Conservation (phyloP, 1,140 invertebrate species). For the Hypothenemus hampei region DNA sequence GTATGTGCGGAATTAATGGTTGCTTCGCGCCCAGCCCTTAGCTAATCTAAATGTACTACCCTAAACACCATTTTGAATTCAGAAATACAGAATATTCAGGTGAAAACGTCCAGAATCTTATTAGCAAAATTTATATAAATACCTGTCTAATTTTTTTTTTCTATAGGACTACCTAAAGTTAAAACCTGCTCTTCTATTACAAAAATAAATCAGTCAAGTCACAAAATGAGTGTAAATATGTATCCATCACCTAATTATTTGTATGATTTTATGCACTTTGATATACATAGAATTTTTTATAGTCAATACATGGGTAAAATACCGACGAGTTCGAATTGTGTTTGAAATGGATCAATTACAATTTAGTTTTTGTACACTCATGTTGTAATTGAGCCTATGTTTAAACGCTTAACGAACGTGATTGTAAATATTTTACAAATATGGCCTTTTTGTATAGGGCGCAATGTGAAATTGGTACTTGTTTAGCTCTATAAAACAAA, state of each 20-base stretch:
- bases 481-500: background rate
- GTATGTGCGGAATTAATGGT: too few species aligned
- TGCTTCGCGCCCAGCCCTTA: too few species aligned
- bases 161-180: background rate
- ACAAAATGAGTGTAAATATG: background rate
- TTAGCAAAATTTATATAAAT: background rate
- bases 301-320: too few species aligned
- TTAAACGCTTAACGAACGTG: background rate
- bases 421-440: background rate
- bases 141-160: background rate
- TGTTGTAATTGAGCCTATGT: background rate
- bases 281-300: conserved; percentile 2
- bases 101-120: background rate
- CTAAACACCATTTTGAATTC: too few species aligned
- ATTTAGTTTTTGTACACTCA: background rate
- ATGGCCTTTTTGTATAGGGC: too few species aligned
- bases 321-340: too few species aligned
- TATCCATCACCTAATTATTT: background rate
- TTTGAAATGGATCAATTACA: background rate
- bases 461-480: background rate
- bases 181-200: background rate
- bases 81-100: too few species aligned
- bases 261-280: background rate
- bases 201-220: background rate
- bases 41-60: too few species aligned